phyloP scores from a whole-genome alignment of 2,113 vertebrate genomes.

The Craseonycteris thonglongyai region DNA sequence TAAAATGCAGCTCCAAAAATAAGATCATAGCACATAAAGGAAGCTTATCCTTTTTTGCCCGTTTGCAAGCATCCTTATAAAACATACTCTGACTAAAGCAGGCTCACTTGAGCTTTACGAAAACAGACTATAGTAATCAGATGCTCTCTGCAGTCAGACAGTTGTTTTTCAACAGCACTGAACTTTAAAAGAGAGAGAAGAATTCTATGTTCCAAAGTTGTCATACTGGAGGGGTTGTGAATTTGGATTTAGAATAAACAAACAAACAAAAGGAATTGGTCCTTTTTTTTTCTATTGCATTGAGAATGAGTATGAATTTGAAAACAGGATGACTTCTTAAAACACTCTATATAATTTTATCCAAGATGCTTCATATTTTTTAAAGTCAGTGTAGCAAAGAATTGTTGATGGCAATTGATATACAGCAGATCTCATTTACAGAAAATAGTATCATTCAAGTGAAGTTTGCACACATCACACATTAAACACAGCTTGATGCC shows the following conservation, averaged over 20 bases:
- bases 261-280: neutral
- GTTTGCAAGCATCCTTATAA: neutral
- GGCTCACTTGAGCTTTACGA: neutral
- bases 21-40: neutral
- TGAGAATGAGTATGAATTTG: neutral
- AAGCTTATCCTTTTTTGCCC: neutral
- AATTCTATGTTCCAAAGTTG: neutral
- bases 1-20: conserved; percentile 3
- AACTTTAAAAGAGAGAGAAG: neutral
- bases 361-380: conserved; percentile 70
- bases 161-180: neutral
- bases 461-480: conserved; percentile 77
- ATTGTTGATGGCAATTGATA: conserved; percentile 78
- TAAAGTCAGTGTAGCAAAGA: conserved; percentile 77
- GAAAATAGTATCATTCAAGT: conserved; percentile 82
- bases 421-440: conserved; percentile 78
- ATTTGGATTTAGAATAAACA: conserved; percentile 39
- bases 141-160: accelerated
- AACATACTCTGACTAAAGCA: neutral
- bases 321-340: conserved; percentile 25
- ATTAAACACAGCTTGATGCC: conserved; percentile 83
- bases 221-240: neutral
- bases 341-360: conserved; percentile 64
- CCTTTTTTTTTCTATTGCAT: neutral
- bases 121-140: neutral